These are phyloP conservation scores for Carposina sasakii DNA, from an alignment of 1,140 invertebrate species.

Conservation along the genomic window DNA sequence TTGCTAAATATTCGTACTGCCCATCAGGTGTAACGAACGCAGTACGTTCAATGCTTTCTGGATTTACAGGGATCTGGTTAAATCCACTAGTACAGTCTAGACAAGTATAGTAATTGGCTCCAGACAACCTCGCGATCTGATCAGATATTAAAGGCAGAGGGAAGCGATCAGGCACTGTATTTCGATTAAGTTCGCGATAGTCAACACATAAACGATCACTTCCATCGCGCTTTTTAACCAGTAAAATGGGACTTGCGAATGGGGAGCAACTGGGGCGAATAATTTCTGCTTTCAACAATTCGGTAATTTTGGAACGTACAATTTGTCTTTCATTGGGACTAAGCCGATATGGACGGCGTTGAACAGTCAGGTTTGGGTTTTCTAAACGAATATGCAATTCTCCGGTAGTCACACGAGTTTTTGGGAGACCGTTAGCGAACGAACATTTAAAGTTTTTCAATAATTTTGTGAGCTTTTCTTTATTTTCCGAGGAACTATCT, in stretches of 20 bases:
- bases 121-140: constrained; percentile 39
- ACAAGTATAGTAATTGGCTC: constrained; percentile 22
- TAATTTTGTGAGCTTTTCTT: not conserved
- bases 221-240: constrained; percentile 7
- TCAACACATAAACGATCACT: not conserved
- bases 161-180: constrained; percentile 53
- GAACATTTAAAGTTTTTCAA: not conserved
- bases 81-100: constrained; percentile 62
- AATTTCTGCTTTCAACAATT: constrained; percentile 4
- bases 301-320: constrained; percentile 5
- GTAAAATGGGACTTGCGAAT: constrained; percentile 23
- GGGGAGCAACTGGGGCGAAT: constrained; percentile 18
- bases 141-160: constrained; percentile 70
- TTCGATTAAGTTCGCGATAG: constrained; percentile 58
- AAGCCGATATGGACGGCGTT: constrained; percentile 16
- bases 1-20: constrained; percentile 35
- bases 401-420: not conserved
- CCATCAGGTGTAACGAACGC: constrained; percentile 56
- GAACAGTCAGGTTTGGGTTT: constrained; percentile 5
- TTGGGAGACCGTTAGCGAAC: not conserved
- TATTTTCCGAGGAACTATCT: not conserved
- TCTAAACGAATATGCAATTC: constrained; percentile 2
- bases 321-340: constrained; percentile 6
- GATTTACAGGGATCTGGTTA: constrained; percentile 60
- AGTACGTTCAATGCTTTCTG: constrained; percentile 49